Percentiles rank a stretch among this genome's conserved stretches.
These are phyloP conservation scores for Nasua narica DNA, from an alignment of 2,797 vertebrate species.

Conservation along the genomic window DNA sequence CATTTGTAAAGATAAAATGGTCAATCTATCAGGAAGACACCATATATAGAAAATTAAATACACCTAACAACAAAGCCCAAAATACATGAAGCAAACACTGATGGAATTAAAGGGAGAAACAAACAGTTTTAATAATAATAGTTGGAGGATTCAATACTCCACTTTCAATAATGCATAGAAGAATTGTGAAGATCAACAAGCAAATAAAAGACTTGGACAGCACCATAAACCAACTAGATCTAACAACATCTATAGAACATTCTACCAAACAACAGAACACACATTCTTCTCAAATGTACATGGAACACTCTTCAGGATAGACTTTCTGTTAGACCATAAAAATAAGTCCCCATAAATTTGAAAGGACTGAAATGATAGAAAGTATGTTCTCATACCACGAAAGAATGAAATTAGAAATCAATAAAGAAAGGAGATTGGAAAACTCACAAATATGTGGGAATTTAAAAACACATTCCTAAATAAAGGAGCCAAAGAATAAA, in stretches of 20 bases:
- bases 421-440: neutral
- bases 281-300: neutral
- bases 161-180: neutral
- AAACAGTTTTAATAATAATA: neutral
- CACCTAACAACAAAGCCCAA: neutral
- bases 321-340: neutral
- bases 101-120: neutral
- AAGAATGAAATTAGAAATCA: neutral
- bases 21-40: neutral
- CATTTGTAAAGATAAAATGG: neutral
- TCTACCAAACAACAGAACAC: neutral
- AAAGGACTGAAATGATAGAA: neutral
- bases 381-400: neutral
- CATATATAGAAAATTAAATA: neutral
- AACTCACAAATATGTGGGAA: neutral
- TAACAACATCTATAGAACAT: neutral
- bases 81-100: neutral
- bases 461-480: neutral
- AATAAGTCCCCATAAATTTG: neutral
- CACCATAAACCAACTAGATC: neutral
- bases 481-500: neutral
- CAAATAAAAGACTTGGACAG: neutral
- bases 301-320: neutral
- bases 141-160: neutral
- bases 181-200: neutral